phyloP scores from a whole-genome alignment of 2,113 vertebrate species.

The Microtus richardsoni region DNA sequence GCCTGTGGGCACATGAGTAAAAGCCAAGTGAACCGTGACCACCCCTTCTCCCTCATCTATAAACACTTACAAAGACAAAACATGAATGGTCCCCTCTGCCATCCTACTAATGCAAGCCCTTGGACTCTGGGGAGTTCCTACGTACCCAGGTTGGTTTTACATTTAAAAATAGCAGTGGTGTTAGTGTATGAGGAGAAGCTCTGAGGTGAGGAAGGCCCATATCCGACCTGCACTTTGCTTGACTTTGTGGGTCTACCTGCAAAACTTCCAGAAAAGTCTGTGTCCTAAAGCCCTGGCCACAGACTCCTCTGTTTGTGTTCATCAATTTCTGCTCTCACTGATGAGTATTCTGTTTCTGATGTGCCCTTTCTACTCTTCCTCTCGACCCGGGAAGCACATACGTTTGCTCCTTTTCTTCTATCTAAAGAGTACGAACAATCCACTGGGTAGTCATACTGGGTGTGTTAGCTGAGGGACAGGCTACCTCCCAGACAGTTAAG shows the following conservation, averaged over 20 bases:
- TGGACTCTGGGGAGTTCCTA: neutral
- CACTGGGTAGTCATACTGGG: neutral
- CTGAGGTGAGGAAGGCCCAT: neutral
- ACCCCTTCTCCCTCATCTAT: neutral
- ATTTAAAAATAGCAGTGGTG: neutral
- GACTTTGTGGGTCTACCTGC: neutral
- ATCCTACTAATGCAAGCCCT: rapidly evolving
- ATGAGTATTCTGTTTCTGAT: neutral
- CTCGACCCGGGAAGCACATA: neutral
- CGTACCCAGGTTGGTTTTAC: neutral
- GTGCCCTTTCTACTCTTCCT: neutral
- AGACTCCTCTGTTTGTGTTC: too few relatives aligned
- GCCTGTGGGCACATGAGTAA: slow-evolving; percentile 86
- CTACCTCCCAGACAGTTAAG: neutral
- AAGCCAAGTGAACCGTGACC: slow-evolving; percentile 38
- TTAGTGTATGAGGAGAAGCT: neutral
- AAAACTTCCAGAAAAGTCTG: neutral
- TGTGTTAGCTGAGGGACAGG: neutral
- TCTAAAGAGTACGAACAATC: neutral
- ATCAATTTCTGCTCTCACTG: neutral
- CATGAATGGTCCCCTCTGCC: neutral
- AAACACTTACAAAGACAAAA: neutral
- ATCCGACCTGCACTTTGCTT: neutral
- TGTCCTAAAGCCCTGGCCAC: rapidly evolving
- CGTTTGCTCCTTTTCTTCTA: neutral